These are phyloP conservation scores for Paraescarpia echinospica DNA, from an alignment of 1,140 invertebrate genomes.

Conservation along the genomic window DNA sequence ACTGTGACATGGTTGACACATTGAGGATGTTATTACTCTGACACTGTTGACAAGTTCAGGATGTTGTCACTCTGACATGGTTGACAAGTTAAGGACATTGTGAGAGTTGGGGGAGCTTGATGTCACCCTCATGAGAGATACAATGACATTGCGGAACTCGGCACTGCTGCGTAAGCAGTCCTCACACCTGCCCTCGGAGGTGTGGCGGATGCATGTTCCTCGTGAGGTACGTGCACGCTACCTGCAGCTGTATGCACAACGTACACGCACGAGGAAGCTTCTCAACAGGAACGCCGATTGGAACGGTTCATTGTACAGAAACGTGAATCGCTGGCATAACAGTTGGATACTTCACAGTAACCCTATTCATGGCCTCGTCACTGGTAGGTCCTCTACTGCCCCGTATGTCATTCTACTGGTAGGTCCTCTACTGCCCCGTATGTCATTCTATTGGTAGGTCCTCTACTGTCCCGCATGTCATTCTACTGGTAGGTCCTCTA, in stretches of 20 bases:
- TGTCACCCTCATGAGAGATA: neutral
- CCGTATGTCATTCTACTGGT: neutral
- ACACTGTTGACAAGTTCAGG: too few species aligned
- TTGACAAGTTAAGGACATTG: too few species aligned
- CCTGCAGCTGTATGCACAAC: neutral
- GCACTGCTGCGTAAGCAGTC: neutral
- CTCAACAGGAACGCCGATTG: constrained; percentile 18
- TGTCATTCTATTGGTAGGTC: neutral
- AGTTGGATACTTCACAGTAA: constrained; percentile 16
- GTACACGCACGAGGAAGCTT: neutral
- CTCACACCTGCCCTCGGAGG: neutral
- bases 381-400: neutral
- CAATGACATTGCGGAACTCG: neutral
- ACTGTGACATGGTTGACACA: too few species aligned
- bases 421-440: neutral
- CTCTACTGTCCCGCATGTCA: neutral
- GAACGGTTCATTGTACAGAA: constrained; percentile 19
- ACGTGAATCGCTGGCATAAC: constrained; percentile 19
- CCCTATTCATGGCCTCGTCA: neutral
- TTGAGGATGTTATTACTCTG: too few species aligned
- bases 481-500: neutral
- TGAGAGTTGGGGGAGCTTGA: neutral
- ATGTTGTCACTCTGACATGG: too few species aligned
- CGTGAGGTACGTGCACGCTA: neutral
- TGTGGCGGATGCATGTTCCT: neutral